A percentile compares a stretch with the other conserved stretches of the same genome.
Conservation (phyloP, 1,140 invertebrate genomes). For the Scaptomyza pallida region DNA sequence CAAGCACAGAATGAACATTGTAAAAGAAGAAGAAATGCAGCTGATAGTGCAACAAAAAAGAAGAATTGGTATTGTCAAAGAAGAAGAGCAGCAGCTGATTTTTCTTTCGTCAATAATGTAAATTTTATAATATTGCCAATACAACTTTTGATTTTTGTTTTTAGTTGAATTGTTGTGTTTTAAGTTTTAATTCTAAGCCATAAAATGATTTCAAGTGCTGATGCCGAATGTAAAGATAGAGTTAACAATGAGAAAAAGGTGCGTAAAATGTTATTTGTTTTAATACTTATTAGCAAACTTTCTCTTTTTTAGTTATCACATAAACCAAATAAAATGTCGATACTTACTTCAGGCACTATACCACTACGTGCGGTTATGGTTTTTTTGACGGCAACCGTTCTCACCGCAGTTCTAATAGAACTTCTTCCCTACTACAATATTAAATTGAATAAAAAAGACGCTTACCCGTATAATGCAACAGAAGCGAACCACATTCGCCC, state of each 20-base stretch:
- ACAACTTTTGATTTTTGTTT: too few species aligned
- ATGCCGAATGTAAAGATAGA: not conserved
- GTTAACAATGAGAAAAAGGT: not conserved
- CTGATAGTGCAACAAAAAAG: too few species aligned
- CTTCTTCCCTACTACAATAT: conserved; percentile 44
- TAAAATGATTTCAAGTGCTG: too few species aligned
- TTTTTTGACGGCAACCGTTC: conserved; percentile 60
- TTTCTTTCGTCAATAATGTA: too few species aligned
- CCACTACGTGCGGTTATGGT: conserved; percentile 54
- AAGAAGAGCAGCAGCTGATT: too few species aligned
- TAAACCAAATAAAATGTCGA: not conserved
- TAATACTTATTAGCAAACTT: conserved; percentile 19
- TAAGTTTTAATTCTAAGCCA: too few species aligned
- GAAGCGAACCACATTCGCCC: not conserved
- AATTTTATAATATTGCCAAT: too few species aligned
- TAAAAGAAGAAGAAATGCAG: too few species aligned
- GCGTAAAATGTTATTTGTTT: not conserved
- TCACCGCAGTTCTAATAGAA: conserved; percentile 63
- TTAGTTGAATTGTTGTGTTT: too few species aligned
- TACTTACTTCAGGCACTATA: conserved; percentile 15
- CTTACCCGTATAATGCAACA: not conserved
- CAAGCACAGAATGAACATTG: too few species aligned
- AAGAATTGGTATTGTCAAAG: too few species aligned
- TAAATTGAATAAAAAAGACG: conserved; percentile 5
- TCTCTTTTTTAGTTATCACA: conserved; percentile 35